Conservation (phyloP, 2,888 invertebrate genomes). For the Ennomos erosarius region DNA sequence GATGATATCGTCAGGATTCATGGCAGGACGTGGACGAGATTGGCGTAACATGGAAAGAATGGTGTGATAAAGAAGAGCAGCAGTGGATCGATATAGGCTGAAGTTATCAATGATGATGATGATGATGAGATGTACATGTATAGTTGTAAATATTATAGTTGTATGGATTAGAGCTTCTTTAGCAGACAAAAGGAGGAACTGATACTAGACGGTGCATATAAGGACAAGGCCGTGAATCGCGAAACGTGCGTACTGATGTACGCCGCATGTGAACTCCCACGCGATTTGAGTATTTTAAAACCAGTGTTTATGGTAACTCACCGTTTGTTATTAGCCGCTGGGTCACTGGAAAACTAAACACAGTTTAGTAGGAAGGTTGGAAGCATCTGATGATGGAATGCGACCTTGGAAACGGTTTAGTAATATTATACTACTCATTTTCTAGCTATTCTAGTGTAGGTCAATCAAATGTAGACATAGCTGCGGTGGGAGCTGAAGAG, state of each 20-base stretch:
- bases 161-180: background rate
- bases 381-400: slow-evolving; percentile 19
- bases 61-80: no score
- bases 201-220: slow-evolving; percentile 32
- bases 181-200: slow-evolving; percentile 6
- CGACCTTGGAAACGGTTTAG: slow-evolving; percentile 11
- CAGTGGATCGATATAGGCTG: no score
- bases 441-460: no score
- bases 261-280: slow-evolving; percentile 22
- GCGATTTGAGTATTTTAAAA: slow-evolving; percentile 22
- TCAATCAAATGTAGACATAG: no score
- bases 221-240: slow-evolving; percentile 31
- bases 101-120: no score
- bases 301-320: slow-evolving; percentile 27
- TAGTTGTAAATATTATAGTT: no score
- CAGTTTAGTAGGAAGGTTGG: slow-evolving; percentile 15
- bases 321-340: slow-evolving; percentile 21
- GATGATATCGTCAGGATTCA: no score
- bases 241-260: background rate
- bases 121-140: no score
- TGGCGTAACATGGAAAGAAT: no score
- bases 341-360: slow-evolving; percentile 27
- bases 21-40: no score
- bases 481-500: no score
- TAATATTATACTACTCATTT: no score